phyloP scores from a whole-genome alignment of 2,113 vertebrate genomes.

The Spermophilus dauricus region DNA sequence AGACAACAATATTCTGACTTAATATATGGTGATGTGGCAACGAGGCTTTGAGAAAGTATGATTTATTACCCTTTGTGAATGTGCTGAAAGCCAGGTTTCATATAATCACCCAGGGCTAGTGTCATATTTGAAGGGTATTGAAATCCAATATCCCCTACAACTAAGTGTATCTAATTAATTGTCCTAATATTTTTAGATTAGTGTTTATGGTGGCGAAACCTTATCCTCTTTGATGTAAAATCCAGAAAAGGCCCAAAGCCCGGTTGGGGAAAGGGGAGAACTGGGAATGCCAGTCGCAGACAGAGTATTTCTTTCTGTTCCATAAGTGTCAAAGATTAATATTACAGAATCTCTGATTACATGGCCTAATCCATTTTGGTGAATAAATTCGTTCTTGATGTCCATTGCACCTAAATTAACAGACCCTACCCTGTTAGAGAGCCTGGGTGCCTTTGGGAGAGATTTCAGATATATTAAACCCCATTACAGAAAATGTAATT shows the following conservation, averaged over 20 bases:
- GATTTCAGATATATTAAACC: conserved; percentile 95
- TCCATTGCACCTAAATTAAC: conserved; percentile 90
- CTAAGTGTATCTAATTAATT: conserved; percentile 95
- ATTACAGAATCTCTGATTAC: conserved; percentile 91
- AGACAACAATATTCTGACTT: conserved; percentile 50
- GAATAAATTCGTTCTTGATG: conserved; percentile 91
- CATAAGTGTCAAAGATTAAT: conserved; percentile 92
- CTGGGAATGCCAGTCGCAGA: conserved; percentile 86
- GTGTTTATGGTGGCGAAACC: conserved; percentile 89
- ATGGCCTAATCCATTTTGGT: conserved; percentile 92
- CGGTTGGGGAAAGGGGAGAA: conserved; percentile 77
- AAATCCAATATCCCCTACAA: conserved; percentile 91
- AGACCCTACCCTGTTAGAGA: conserved; percentile 87
- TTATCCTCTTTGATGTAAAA: conserved; percentile 92
- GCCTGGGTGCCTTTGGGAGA: conserved; percentile 87
- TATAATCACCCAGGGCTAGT: conserved; percentile 73
- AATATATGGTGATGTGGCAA: conserved; percentile 16
- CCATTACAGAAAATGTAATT: conserved; percentile 96
- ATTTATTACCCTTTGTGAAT: conserved; percentile 82
- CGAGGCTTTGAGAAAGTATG: conserved; percentile 48
- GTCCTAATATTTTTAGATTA: conserved; percentile 89
- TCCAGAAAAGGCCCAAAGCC: conserved; percentile 89
- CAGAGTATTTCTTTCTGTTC: conserved; percentile 86
- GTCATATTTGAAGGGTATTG: conserved; percentile 90
- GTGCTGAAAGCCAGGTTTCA: conserved; percentile 78